Evolutionary conservation across 2,888 invertebrate species (phyloP).

Genomic region (Lithophane semibrunnea): DNA sequence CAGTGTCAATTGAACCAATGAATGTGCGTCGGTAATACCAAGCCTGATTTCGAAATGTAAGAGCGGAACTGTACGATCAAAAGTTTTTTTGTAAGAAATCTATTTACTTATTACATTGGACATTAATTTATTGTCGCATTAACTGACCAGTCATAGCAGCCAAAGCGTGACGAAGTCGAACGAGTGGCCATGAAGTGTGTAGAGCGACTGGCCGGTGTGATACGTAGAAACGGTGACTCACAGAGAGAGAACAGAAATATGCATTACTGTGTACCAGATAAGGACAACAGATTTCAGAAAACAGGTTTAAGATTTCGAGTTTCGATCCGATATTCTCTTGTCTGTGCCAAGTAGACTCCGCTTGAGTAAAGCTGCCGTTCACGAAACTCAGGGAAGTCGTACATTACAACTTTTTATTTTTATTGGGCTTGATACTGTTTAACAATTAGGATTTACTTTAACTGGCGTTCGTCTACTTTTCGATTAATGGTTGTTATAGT

Average conservation of each 20-base stretch:
- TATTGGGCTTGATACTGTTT: slow-evolving; percentile 65
- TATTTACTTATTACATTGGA: slow-evolving; percentile 84
- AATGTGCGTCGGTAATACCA: slow-evolving; percentile 45
- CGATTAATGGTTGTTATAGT: slow-evolving; percentile 68
- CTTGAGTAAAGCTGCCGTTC: slow-evolving; percentile 83
- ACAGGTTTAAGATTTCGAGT: slow-evolving; percentile 90
- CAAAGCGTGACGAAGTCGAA: slow-evolving; percentile 89
- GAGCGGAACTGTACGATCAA: slow-evolving; percentile 68
- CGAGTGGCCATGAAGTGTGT: slow-evolving; percentile 90
- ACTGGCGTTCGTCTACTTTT: slow-evolving; percentile 62
- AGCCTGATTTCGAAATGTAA: slow-evolving; percentile 70
- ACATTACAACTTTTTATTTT: slow-evolving; percentile 77
- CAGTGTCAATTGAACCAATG: slow-evolving; percentile 51
- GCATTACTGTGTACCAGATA: slow-evolving; percentile 74
- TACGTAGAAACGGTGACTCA: slow-evolving; percentile 90
- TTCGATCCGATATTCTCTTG: slow-evolving; percentile 90
- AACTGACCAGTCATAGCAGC: slow-evolving; percentile 85
- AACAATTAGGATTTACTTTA: slow-evolving; percentile 70
- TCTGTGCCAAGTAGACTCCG: slow-evolving; percentile 86
- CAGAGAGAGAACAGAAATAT: slow-evolving; percentile 84
- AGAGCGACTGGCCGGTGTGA: slow-evolving; percentile 83
- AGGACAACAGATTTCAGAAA: slow-evolving; percentile 82
- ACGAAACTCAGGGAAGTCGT: slow-evolving; percentile 77
- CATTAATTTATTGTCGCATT: slow-evolving; percentile 88
- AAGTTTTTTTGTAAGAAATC: slow-evolving; percentile 74